phyloP scores from a whole-genome alignment of 2,888 invertebrate genomes.

The Globia sparganii region DNA sequence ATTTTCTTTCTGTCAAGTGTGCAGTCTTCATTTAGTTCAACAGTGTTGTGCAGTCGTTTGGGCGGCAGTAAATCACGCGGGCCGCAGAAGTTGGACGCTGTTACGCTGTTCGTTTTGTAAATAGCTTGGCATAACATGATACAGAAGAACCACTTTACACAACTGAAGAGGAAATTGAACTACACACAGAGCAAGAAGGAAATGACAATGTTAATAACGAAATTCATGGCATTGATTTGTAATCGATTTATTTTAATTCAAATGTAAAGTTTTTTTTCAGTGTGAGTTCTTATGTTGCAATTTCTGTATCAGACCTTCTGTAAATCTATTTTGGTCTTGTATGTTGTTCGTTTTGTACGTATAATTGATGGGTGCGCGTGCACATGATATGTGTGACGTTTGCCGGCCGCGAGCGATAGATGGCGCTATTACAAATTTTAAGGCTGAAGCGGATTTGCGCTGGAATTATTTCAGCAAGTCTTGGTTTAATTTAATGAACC shows the following conservation, averaged over 20 bases:
- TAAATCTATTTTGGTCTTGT: neutral
- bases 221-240: neutral
- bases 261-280: neutral
- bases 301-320: slow-evolving; percentile 42
- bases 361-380: slow-evolving; percentile 71
- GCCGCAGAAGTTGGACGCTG: slow-evolving; percentile 52
- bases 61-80: slow-evolving; percentile 65
- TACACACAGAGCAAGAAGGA: neutral
- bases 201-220: neutral
- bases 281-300: too few species aligned
- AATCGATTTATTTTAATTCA: neutral
- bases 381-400: slow-evolving; percentile 66
- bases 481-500: slow-evolving; percentile 62
- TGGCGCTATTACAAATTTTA: slow-evolving; percentile 56
- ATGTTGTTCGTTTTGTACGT: slow-evolving; percentile 58
- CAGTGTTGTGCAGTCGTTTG: slow-evolving; percentile 59
- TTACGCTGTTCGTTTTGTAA: slow-evolving; percentile 65
- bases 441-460: slow-evolving; percentile 44
- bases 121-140: neutral
- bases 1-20: slow-evolving; percentile 48
- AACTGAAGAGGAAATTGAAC: neutral
- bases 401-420: slow-evolving; percentile 57
- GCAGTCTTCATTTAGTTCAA: slow-evolving; percentile 55
- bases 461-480: slow-evolving; percentile 34
- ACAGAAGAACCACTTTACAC: slow-evolving; percentile 35